These are phyloP conservation scores for Fringilla coelebs DNA, from an alignment of 2,797 vertebrate genomes.

Conservation along the genomic window DNA sequence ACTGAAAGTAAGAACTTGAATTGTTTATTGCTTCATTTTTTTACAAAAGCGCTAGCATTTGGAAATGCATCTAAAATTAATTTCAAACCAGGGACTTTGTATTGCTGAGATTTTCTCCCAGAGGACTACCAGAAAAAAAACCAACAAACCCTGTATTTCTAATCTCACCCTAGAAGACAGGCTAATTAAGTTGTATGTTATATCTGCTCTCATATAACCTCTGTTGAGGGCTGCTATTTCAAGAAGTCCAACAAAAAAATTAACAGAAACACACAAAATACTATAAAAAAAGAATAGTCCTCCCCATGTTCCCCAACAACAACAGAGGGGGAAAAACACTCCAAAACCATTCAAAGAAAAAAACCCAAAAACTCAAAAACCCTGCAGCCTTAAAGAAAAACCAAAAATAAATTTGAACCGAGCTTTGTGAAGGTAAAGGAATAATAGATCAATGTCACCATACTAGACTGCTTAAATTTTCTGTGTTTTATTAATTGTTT, in stretches of 20 bases:
- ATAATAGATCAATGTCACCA: not conserved
- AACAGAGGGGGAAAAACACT: accelerated
- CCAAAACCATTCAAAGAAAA: not conserved
- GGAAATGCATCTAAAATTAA: not conserved
- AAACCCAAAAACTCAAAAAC: not conserved
- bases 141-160: not conserved
- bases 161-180: not conserved
- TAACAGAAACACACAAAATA: not conserved
- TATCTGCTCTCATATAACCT: not conserved
- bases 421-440: not conserved
- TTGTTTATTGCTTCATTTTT: not conserved
- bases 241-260: not conserved
- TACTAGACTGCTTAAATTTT: not conserved
- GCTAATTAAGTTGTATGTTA: not conserved
- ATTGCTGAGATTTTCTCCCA: not conserved
- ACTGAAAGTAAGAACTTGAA: not conserved
- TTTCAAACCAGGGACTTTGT: not conserved
- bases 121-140: not conserved
- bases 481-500: not conserved
- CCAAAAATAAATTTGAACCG: not conserved
- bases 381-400: not conserved
- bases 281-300: not conserved
- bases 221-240: not conserved
- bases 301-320: not conserved
- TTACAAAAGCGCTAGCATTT: not conserved